phyloP scores from a whole-genome alignment of 2,888 invertebrate genomes.

The Yponomeuta plumbellus region DNA sequence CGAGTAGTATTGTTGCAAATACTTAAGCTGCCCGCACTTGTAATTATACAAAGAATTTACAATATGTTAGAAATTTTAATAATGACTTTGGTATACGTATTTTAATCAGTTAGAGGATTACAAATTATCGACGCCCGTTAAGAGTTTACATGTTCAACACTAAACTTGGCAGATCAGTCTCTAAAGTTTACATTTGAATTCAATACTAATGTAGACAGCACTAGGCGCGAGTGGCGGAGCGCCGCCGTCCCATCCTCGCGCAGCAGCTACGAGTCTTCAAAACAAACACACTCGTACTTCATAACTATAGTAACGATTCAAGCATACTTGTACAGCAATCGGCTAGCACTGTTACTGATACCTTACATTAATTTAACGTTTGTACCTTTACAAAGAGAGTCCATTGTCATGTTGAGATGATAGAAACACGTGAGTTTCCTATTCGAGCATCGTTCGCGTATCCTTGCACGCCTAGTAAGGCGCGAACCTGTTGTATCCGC shows the following conservation, averaged over 20 bases:
- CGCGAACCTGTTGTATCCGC: conserved; percentile 96
- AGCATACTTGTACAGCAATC: conserved; percentile 60
- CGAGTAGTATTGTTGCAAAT: conserved; percentile 54
- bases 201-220: conserved; percentile 17
- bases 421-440: conserved; percentile 59
- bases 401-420: conserved; percentile 72
- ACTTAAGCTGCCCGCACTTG: conserved; percentile 73
- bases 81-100: conserved; percentile 72
- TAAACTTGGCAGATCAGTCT: conserved; percentile 20
- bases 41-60: conserved; percentile 66
- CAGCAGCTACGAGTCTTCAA: conserved; percentile 5
- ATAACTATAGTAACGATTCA: conserved; percentile 31
- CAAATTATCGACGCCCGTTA: conserved; percentile 13
- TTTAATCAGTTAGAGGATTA: conserved; percentile 25
- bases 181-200: conserved; percentile 19
- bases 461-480: conserved; percentile 83
- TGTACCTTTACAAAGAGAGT: conserved; percentile 76
- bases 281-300: conserved; percentile 12
- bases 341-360: conserved; percentile 66
- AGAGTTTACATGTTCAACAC: conserved; percentile 15
- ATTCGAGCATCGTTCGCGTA: conserved; percentile 60
- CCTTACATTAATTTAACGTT: conserved; percentile 63
- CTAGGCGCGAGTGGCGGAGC: background rate
- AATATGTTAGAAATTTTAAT: conserved; percentile 62
- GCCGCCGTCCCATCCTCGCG: background rate